Conservation (phyloP, 2,113 vertebrate genomes). For the Saguinus midas region DNA sequence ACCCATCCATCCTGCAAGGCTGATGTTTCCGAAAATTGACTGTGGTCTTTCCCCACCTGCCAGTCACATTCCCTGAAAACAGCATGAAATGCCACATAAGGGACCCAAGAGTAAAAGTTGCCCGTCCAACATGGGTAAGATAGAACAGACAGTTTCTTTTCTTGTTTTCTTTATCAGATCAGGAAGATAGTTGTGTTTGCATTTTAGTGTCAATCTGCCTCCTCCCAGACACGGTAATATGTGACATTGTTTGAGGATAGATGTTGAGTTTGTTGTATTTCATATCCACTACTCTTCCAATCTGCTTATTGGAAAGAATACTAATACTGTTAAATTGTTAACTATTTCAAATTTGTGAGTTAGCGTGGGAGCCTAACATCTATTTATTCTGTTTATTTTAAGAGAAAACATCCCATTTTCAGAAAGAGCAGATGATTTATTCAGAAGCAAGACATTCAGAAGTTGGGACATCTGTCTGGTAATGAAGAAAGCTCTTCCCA, state of each 20-base stretch:
- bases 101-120: not conserved
- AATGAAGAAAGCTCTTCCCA: accelerated
- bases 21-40: not conserved
- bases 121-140: accelerated
- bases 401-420: not conserved
- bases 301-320: not conserved
- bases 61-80: not conserved
- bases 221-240: not conserved
- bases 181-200: not conserved
- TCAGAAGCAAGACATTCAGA: not conserved
- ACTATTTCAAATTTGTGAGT: not conserved
- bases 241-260: not conserved
- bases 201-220: not conserved
- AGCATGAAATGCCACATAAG: accelerated
- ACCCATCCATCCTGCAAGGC: not conserved
- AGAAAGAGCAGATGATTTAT: not conserved
- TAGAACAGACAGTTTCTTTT: accelerated
- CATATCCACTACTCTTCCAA: accelerated
- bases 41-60: not conserved
- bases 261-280: not conserved
- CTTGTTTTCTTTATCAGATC: not conserved
- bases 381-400: not conserved
- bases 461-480: not conserved
- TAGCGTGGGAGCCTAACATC: not conserved
- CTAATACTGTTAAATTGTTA: not conserved